Conservation (phyloP, 2,797 vertebrate genomes). For the Galaxias olidus region DNA sequence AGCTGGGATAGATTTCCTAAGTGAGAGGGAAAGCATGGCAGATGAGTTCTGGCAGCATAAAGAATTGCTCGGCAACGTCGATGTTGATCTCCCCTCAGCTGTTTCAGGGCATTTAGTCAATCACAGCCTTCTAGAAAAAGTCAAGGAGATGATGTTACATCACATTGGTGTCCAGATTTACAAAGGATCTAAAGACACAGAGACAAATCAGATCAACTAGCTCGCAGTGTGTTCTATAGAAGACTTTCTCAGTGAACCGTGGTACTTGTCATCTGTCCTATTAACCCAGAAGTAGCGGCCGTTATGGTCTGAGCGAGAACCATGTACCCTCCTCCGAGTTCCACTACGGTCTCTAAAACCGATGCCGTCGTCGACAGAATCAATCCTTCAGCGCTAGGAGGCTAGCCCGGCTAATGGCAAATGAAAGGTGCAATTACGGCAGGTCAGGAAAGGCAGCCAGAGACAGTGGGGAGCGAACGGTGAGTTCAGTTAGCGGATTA, state of each 20-base stretch:
- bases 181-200: too few relatives aligned
- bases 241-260: too few relatives aligned
- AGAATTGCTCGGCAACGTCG: conserved; percentile 53
- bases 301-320: too few relatives aligned
- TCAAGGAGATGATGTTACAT: too few relatives aligned
- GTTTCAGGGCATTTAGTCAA: too few relatives aligned
- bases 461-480: conserved; percentile 42
- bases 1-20: conserved; percentile 68
- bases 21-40: conserved; percentile 65
- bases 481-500: conserved; percentile 71
- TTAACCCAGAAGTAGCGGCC: too few relatives aligned
- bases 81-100: conserved; percentile 16
- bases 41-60: conserved; percentile 73
- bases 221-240: too few relatives aligned
- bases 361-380: conserved; percentile 43
- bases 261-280: too few relatives aligned
- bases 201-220: too few relatives aligned
- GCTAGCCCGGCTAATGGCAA: conserved; percentile 68
- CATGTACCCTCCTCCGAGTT: too few relatives aligned
- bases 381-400: conserved; percentile 55
- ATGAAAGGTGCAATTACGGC: conserved; percentile 76
- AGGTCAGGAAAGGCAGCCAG: conserved; percentile 54
- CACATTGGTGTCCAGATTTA: too few relatives aligned
- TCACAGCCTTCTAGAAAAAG: too few relatives aligned
- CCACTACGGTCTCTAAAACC: not conserved